phyloP scores from a whole-genome alignment of 2,113 vertebrate species.

The Ceyx margarethae region DNA sequence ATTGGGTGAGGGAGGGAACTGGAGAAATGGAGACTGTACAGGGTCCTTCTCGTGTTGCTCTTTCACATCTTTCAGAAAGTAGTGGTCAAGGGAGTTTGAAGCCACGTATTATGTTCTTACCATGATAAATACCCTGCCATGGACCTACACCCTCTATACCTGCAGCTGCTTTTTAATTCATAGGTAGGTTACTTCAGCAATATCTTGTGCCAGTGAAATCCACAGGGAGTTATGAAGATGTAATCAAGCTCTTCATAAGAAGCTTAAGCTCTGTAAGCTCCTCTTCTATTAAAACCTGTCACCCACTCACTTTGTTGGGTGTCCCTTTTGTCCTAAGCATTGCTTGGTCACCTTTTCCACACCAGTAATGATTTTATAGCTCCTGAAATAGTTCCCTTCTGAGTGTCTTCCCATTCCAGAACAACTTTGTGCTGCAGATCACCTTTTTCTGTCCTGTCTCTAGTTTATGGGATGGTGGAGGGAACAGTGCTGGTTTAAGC shows the following conservation, averaged over 20 bases:
- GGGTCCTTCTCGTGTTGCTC: background rate
- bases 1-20: background rate
- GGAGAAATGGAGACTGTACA: background rate
- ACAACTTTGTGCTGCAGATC: background rate
- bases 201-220: background rate
- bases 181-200: background rate
- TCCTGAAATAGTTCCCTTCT: background rate
- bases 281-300: background rate
- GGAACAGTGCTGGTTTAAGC: background rate
- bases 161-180: background rate
- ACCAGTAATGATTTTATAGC: background rate
- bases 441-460: background rate
- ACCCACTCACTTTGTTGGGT: background rate
- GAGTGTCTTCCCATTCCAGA: background rate
- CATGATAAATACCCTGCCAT: background rate
- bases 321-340: background rate
- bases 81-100: background rate
- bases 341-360: background rate
- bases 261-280: background rate
- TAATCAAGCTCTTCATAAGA: constrained; percentile 12
- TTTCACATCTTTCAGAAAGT: background rate
- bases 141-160: background rate
- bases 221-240: background rate
- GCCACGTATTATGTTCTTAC: background rate
- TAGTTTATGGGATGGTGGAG: background rate